phyloP scores from a whole-genome alignment of 2,888 invertebrate genomes.

The Operophtera brumata region DNA sequence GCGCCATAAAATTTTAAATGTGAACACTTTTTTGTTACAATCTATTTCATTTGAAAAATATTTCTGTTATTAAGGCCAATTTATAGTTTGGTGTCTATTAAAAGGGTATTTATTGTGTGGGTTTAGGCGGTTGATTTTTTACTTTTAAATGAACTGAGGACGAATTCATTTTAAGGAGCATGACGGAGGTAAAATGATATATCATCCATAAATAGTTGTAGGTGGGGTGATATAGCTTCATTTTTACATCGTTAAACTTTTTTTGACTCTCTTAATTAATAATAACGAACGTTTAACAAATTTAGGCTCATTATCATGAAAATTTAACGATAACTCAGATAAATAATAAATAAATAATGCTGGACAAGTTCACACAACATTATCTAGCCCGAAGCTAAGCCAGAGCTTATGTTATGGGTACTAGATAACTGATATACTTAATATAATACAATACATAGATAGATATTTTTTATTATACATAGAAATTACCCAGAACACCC shows the following conservation, averaged over 20 bases:
- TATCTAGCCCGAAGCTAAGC: no score
- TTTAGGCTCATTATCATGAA: conserved; percentile 4
- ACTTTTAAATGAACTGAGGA: conserved; percentile 51
- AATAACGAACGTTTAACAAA: conserved; percentile 3
- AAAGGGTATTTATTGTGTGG: conserved; percentile 70
- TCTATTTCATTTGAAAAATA: conserved; percentile 67
- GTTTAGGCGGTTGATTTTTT: conserved; percentile 61
- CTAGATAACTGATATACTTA: no score
- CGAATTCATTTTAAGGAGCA: conserved; percentile 49
- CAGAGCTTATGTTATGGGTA: no score
- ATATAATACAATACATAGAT: no score
- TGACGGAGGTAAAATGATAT: conserved; percentile 36
- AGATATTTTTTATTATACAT: no score
- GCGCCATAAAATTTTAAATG: conserved; percentile 71
- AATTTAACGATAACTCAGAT: not conserved
- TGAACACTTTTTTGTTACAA: conserved; percentile 63
- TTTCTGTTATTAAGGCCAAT: conserved; percentile 74
- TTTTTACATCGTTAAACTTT: conserved; percentile 34
- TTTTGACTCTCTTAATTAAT: not conserved
- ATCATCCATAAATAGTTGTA: conserved; percentile 34
- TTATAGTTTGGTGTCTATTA: conserved; percentile 69
- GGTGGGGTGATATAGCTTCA: conserved; percentile 35
- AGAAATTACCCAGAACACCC: no score
- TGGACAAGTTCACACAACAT: no score
- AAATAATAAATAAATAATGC: no score